Evolutionary conservation across 2,888 invertebrate species (phyloP), one percentile per base, ranked within the genome.

Genomic region (Cheilosia urbana): DNA sequence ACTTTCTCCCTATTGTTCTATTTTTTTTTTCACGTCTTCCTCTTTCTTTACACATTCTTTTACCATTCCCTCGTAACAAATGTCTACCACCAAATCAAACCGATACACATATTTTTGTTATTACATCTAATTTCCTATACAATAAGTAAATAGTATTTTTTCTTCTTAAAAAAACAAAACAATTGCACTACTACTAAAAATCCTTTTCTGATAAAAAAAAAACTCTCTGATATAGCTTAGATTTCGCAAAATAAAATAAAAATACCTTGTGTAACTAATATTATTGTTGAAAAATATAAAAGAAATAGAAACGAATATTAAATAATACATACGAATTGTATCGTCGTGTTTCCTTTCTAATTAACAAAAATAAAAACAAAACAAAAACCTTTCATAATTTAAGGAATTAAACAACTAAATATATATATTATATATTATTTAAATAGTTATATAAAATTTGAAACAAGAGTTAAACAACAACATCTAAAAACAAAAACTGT

Each of bases 261-360:
- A 42, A 51, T 63, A 82, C 68, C 55, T 63, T 79, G 76, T 87
- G 62, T 85, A 75, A 83, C 83, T 76, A 83, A 83, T 76, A 83
- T 79, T 68, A 83, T 79, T 83, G 76, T 87, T 87, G 55, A 79
- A 57, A 75, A 73, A 66, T 57, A 71, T 17, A 60, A 47, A 55
- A 7, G 55, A 68, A 34, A 57, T 68, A 71, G 45, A 78, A 77
- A 82, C 82, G 73, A 82, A 82, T 78, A 82, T 78, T 75, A 34
- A 69, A 77, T 57, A 73, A 76, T 77, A 69, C 72, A 82, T 78
- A 78, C 87, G 77, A 73, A 87, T 77, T 81, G 72, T 73, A 78
- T 78, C 57, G 58, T 81, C 85, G 87, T 73, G 69, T 82, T 87
- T 87, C 77, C 82, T 82, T 87, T 87, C 58, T 87, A 73, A 79